Evolutionary conservation across 2,888 invertebrate genomes (phyloP).

Genomic region (Synanthedon myopaeformis): DNA sequence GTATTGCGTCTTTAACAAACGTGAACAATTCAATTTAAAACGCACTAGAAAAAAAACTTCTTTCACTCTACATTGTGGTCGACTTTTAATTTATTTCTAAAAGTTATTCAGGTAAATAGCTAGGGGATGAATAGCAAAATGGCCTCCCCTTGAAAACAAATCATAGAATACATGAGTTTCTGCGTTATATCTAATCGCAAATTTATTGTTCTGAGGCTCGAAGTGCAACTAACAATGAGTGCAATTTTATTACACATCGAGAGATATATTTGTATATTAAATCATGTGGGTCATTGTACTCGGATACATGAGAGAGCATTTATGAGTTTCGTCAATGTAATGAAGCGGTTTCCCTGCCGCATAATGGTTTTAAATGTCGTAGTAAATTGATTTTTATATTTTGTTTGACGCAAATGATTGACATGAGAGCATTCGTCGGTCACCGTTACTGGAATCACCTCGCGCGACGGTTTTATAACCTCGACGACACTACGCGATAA

Average conservation of each 20-base stretch:
- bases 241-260: conserved; percentile 54
- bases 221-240: conserved; percentile 58
- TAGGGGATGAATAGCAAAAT: conserved; percentile 28
- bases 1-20: conserved; percentile 28
- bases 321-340: conserved; percentile 50
- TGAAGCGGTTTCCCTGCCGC: conserved; percentile 56
- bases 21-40: conserved; percentile 48
- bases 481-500: conserved; percentile 49
- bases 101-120: conserved; percentile 56
- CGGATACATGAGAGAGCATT: conserved; percentile 30
- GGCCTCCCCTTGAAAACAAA: conserved; percentile 47
- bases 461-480: conserved; percentile 47
- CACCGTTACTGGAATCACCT: conserved; percentile 19
- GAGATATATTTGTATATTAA: conserved; percentile 41
- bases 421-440: conserved; percentile 42
- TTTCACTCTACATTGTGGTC: conserved; percentile 54
- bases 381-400: conserved; percentile 67
- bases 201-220: conserved; percentile 62
- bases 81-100: conserved; percentile 46
- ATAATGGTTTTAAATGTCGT: conserved; percentile 43
- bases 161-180: conserved; percentile 44
- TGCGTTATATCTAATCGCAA: conserved; percentile 61
- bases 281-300: conserved; percentile 43
- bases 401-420: conserved; percentile 70
- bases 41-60: conserved; percentile 33